Conservation (phyloP, 1,140 invertebrate species). For the Telenomus remus region DNA sequence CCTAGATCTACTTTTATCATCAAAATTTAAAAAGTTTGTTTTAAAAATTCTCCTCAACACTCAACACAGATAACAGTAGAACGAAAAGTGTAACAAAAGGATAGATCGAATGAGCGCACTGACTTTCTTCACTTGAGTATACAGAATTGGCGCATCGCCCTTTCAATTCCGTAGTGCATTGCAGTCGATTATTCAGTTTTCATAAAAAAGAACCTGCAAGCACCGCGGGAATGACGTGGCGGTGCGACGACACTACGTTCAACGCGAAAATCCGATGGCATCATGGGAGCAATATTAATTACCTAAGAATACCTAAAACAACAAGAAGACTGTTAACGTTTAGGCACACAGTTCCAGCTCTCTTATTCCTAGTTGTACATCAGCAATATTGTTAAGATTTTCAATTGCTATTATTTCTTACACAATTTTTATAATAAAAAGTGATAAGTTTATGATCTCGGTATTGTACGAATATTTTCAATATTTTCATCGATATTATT, state of each 20-base stretch:
- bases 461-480: too few relatives aligned
- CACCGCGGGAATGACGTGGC: conserved; percentile 90
- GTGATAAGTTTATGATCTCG: too few relatives aligned
- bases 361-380: too few relatives aligned
- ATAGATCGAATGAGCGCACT: conserved; percentile 33
- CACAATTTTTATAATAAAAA: too few relatives aligned
- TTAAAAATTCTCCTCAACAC: too few relatives aligned
- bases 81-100: conserved; percentile 19
- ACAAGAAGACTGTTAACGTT: too few relatives aligned
- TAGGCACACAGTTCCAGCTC: too few relatives aligned
- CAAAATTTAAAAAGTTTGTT: too few relatives aligned
- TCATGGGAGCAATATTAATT: conserved; percentile 34
- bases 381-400: too few relatives aligned
- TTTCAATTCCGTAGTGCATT: conserved; percentile 96
- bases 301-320: conserved; percentile 23
- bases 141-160: conserved; percentile 72
- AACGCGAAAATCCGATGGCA: conserved; percentile 19
- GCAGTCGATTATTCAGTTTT: conserved; percentile 83
- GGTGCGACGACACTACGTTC: conserved; percentile 72
- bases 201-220: conserved; percentile 81
- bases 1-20: too few relatives aligned
- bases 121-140: conserved; percentile 23
- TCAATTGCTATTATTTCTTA: too few relatives aligned
- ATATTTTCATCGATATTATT: too few relatives aligned
- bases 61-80: conserved; percentile 43